phyloP scores from a whole-genome alignment of 2,113 vertebrate species.

The Tylochromis polylepis region DNA sequence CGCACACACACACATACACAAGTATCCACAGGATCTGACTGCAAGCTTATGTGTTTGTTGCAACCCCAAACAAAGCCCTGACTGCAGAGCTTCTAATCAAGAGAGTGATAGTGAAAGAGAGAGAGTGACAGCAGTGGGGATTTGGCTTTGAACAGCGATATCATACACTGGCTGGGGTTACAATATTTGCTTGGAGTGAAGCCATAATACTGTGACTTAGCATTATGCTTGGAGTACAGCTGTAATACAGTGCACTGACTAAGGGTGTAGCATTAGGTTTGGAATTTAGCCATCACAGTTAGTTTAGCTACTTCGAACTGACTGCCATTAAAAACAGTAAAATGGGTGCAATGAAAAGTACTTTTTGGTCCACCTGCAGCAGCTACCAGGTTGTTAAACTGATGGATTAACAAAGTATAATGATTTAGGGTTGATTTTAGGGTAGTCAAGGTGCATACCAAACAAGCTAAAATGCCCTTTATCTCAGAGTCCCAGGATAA shows the following conservation, averaged over 20 bases:
- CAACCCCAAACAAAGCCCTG: slow-evolving; percentile 15
- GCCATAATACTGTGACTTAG: slow-evolving; percentile 18
- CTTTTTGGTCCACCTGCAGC: background rate
- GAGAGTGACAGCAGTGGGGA: background rate
- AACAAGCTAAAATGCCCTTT: background rate
- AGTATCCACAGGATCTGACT: background rate
- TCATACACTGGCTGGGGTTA: background rate
- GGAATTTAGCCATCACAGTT: background rate
- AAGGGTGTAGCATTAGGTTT: background rate
- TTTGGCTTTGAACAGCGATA: slow-evolving; percentile 5
- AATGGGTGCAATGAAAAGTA: background rate
- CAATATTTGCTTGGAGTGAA: slow-evolving; percentile 15
- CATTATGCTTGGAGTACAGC: background rate
- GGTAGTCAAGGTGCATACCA: background rate
- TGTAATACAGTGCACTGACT: background rate
- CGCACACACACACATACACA: background rate
- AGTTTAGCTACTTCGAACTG: background rate
- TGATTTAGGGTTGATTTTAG: background rate
- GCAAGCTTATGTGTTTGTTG: slow-evolving; percentile 11
- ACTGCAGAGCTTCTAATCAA: slow-evolving; percentile 18
- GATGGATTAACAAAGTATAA: background rate
- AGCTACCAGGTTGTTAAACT: background rate
- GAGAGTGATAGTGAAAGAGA: background rate
- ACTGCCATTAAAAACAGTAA: background rate
- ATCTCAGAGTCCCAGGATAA: background rate